Evolutionary conservation across 2,797 vertebrate genomes (phyloP), one percentile per base, ranked within the genome.

Genomic region (Pagetopsis macropterus): DNA sequence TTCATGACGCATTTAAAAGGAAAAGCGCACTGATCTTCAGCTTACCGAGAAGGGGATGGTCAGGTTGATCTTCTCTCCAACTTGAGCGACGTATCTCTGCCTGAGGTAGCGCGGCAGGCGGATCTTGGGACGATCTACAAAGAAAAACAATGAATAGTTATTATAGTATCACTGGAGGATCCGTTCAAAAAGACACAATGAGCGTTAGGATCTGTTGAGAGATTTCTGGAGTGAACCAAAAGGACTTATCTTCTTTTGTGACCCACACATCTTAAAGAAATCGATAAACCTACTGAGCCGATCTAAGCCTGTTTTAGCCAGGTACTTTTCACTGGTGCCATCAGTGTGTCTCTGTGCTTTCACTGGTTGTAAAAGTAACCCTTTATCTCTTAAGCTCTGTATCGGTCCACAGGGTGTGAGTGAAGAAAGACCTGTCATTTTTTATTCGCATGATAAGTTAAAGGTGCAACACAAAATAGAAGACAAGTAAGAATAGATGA

Each of bases 1-100:
- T 46, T 48, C 1, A 12, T 41, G 6, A 2, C 8, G 15, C 8
- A 52, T 45, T 3, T 1, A 27, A 14, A 46, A 46, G 16, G 1
- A 37, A 16, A 19, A 10, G 19, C 0, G 1, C 21, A 27, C 31
- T 9, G 1, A 5, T 65, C 9, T 9, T 16, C 9, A 21, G 15
- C 95, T 78, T 91, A 99, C 98, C 88, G 94, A 94, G 91, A 98
- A 98, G 72, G 98, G 98, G 90, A 99, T 95, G 88, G 97, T 95
- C 61, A 99, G 72, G 89, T 99, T 99, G 89, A 99, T 87, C 0
- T 95, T 88, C 46, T 94, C 94, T 74, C 97, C 97, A 50, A 96
- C 96, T 0, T 55, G 75, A 57, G 94, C 92, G 43, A 98, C 85
- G 0, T 94, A 96, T 59, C 95, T 95, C 87, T 98, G 96, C 67